Evolutionary conservation across 2,797 vertebrate species (phyloP), one percentile per base, ranked within the genome.

Genomic region (Xiphorhynchus erythropygius): DNA sequence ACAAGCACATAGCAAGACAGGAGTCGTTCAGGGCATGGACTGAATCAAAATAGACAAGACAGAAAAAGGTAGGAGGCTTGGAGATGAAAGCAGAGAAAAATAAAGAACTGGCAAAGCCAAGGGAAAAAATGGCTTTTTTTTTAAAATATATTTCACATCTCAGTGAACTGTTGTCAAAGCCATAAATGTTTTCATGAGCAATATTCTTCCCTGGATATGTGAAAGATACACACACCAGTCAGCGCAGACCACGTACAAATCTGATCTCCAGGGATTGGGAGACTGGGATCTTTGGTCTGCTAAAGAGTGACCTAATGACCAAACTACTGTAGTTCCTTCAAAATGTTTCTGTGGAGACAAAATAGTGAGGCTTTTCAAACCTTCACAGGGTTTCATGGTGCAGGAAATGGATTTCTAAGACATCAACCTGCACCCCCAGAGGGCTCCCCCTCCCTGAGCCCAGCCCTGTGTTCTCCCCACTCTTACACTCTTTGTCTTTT

Each of bases 21-120:
- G 84, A 97, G 94, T 62, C 96, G 92, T 33, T 88, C 89, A 96
- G 94, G 94, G 92, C 93, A 96, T 23, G 89, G 84, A 3, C 76
- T 93, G 87, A 93, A 97, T 94, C 96, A 93, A 96, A 97, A 96
- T 1, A 97, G 90, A 96, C 78, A 89, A 59, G 92, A 75, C 71
- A 93, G 52, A 37, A 92, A 94, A 95, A 91, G 73, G 94, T 92
- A 92, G 95, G 89, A 96, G 91, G 93, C 68, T 87, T 71, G 82
- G 71, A 63, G 90, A 95, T 89, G 89, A 97, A 95, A 95, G 90
- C 77, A 95, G 74, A 88, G 83, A n/a, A 76, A 97, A 96, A 97
- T 84, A 96, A 88, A 91, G 93, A 91, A 30, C 32, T 62, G 32
- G 77, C 83, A 79, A 85, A 88, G 93, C 63, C 77, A 88, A 84